These are phyloP conservation scores for Columba guinea DNA, from an alignment of 2,797 vertebrate genomes.

Conservation along the genomic window DNA sequence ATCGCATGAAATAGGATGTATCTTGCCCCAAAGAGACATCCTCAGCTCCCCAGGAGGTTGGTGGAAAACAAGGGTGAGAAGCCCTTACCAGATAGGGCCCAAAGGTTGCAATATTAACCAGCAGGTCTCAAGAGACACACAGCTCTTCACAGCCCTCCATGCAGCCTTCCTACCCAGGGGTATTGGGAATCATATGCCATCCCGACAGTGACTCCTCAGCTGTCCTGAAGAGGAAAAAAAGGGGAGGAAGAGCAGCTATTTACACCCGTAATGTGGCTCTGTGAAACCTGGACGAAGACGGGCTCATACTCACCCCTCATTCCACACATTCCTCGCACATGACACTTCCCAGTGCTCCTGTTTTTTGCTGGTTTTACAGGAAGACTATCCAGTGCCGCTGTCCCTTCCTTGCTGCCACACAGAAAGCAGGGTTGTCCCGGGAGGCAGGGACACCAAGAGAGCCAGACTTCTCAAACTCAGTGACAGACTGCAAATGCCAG, in stretches of 20 bases:
- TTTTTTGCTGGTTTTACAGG: neutral
- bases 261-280: neutral
- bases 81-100: neutral
- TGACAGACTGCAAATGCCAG: constrained; percentile 64
- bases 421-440: constrained; percentile 5
- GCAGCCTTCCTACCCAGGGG: neutral
- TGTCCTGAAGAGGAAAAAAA: neutral
- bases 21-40: neutral
- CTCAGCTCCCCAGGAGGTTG: neutral
- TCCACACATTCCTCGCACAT: neutral
- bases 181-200: neutral
- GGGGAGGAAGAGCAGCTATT: neutral
- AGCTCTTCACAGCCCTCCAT: neutral
- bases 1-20: neutral
- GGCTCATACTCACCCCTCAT: constrained; percentile 30
- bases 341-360: neutral
- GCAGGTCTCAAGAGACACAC: neutral
- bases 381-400: neutral
- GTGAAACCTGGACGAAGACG: neutral
- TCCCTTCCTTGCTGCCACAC: neutral
- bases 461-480: constrained; percentile 43
- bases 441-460: constrained; percentile 19
- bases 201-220: neutral
- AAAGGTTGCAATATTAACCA: neutral
- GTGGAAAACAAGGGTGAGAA: neutral